Conservation (phyloP, 2,113 vertebrate genomes). For the Chroicocephalus ridibundus region DNA sequence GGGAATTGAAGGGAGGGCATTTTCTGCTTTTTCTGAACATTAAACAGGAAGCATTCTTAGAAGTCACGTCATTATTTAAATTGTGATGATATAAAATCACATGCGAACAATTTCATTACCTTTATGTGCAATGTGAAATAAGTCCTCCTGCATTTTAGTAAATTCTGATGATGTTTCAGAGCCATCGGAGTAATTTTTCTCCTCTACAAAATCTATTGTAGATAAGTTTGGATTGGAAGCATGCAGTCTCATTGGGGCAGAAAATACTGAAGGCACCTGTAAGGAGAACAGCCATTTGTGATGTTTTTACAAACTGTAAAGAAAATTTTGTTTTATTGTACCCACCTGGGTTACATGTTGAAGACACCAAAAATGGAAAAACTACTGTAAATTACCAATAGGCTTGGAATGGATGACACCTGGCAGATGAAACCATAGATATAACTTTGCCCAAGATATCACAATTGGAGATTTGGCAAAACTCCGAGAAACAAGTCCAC, state of each 20-base stretch:
- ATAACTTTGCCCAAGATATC: neutral
- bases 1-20: neutral
- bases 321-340: neutral
- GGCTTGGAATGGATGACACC: neutral
- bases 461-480: neutral
- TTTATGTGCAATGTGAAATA: slow-evolving; percentile 89
- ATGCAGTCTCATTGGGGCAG: slow-evolving; percentile 87
- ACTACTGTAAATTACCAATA: neutral
- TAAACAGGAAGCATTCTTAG: neutral
- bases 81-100: neutral
- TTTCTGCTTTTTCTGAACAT: neutral
- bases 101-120: slow-evolving; percentile 64
- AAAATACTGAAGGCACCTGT: slow-evolving; percentile 81
- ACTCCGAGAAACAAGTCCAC: neutral
- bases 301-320: neutral
- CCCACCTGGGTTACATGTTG: neutral
- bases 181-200: slow-evolving; percentile 84
- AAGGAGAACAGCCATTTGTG: neutral
- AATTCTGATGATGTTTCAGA: slow-evolving; percentile 87
- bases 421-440: neutral
- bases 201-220: slow-evolving; percentile 84
- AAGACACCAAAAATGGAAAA: neutral
- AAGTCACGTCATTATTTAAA: neutral
- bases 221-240: slow-evolving; percentile 98
- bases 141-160: slow-evolving; percentile 94